Evolutionary conservation across 2,113 vertebrate species (phyloP), one percentile per base, ranked within the genome.

Genomic region (Brachyhypopomus occidentalis): DNA sequence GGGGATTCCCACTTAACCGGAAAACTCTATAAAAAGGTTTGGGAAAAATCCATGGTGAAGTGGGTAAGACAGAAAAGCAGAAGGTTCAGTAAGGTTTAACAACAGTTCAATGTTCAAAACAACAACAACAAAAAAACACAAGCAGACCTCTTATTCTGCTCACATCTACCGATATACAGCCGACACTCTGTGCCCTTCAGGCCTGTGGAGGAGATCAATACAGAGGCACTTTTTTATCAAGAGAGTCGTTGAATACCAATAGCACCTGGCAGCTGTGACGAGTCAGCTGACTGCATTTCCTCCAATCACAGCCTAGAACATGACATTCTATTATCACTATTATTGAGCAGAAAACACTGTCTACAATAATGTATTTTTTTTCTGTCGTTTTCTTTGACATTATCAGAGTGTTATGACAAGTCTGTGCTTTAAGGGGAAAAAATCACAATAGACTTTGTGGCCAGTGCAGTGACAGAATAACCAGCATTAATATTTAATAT

Each of bases 401-500:
- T 36, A 59, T 78, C 52, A 20, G 80, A 85, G 25, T 80, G 62
- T 84, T 84, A 87, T 85, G 79, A 87, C 78, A 86, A 82, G 87
- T 73, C 70, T 72, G 55, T 41, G 58, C 70, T 79, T 45, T 36
- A 17, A 60, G 60, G 63, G 66, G 60, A 62, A 72, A 20, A 85
- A 38, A 77, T 69, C 60, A 70, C 81, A 82, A 77, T 72, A 78
- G 77, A 64, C 45, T 58, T 62, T 59, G 64, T 78, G 70, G 58
- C 66, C 67, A 48, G 36, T 72, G 20, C 12, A 87, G 77, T 83
- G 82, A 84, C 81, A 85, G 84, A 75, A 87, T 83, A 82, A 72
- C 74, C 78, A 55, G 30, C 60, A 78, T 89, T 86, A 89, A 91
- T 91, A 90, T 89, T 90, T 93, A 86, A 91, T 89, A 83, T 66